Conservation (phyloP, 2,797 vertebrate genomes). For the Cuniculus paca region DNA sequence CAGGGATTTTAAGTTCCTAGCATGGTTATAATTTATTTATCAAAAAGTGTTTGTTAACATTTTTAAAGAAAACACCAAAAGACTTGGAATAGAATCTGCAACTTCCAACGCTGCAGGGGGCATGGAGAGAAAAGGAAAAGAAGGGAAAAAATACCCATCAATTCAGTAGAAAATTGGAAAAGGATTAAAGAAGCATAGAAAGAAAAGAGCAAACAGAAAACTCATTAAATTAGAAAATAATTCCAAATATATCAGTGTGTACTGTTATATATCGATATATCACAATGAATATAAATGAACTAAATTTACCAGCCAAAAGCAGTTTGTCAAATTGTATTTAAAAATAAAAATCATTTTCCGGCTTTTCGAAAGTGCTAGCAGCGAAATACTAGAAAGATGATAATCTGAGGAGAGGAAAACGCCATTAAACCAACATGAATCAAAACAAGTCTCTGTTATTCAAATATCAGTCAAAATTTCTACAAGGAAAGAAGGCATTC, state of each 20-base stretch:
- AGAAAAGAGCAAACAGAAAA: neutral
- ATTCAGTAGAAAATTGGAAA: neutral
- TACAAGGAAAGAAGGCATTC: neutral
- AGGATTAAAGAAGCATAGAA: neutral
- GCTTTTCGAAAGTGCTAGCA: neutral
- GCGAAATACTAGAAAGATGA: neutral
- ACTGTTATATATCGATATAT: neutral
- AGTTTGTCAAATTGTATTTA: neutral
- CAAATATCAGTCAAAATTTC: neutral
- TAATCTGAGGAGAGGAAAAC: neutral
- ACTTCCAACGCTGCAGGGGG: neutral
- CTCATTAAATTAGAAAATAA: neutral
- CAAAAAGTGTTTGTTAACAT: neutral
- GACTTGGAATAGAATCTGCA: neutral
- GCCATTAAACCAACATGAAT: neutral
- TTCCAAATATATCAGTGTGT: neutral
- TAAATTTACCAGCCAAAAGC: constrained; percentile 1
- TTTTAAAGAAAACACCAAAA: neutral
- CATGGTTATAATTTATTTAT: neutral
- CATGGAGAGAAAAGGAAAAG: neutral
- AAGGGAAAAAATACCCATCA: rapidly evolving
- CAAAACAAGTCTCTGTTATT: neutral
- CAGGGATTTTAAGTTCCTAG: neutral
- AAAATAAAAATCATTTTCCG: neutral
- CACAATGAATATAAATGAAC: neutral